Evolutionary conservation across 2,888 invertebrate genomes (phyloP).

Genomic region (Stramonita haemastoma): DNA sequence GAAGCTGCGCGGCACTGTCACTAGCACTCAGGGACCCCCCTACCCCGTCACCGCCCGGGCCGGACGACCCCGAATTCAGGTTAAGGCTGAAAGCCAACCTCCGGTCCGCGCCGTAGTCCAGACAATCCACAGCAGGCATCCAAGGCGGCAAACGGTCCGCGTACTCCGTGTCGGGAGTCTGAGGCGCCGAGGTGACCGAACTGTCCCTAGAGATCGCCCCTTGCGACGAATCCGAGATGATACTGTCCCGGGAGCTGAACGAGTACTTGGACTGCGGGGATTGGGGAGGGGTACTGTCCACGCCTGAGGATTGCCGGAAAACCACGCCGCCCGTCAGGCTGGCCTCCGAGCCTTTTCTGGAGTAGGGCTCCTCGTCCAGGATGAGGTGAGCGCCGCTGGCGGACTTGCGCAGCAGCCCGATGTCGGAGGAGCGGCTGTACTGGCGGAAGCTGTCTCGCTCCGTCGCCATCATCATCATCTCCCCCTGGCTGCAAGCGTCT

Average conservation of each 20-base stretch:
- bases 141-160: conserved; percentile 32
- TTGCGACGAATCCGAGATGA: conserved; percentile 62
- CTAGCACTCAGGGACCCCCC: not conserved
- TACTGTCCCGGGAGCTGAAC: conserved; percentile 65
- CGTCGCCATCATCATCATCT: not conserved
- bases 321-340: conserved; percentile 31
- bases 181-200: conserved; percentile 46
- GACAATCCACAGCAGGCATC: conserved; percentile 3
- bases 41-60: too few species aligned
- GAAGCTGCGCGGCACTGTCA: conserved; percentile 1
- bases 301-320: conserved; percentile 54
- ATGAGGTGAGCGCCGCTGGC: conserved; percentile 71
- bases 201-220: conserved; percentile 45
- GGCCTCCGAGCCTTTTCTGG: conserved; percentile 34
- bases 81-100: not conserved
- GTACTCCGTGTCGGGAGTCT: conserved; percentile 49
- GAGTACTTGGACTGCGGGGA: conserved; percentile 67
- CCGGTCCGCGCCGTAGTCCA: not conserved
- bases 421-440: conserved; percentile 39
- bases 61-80: not conserved
- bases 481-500: not conserved
- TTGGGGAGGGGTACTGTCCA: conserved; percentile 63
- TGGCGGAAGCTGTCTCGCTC: conserved; percentile 21
- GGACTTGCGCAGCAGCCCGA: conserved; percentile 64
- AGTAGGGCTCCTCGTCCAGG: conserved; percentile 58